phyloP scores from a whole-genome alignment of 2,888 invertebrate genomes.

The Omphaloscelis lunosa region DNA sequence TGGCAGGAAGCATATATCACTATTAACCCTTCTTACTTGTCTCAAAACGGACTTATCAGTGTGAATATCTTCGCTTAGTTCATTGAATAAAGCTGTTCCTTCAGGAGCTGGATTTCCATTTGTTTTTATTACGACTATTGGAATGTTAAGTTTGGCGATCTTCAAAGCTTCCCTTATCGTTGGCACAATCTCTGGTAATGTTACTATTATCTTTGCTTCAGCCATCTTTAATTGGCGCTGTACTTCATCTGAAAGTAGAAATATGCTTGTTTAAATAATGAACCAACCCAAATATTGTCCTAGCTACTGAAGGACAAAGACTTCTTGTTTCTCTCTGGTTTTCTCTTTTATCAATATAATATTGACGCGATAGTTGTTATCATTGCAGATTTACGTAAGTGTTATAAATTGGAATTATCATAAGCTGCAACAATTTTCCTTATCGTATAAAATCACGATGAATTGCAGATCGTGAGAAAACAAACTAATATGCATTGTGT shows the following conservation, averaged over 20 bases:
- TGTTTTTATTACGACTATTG: constrained; percentile 89
- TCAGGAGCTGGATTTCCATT: constrained; percentile 81
- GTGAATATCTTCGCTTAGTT: constrained; percentile 90
- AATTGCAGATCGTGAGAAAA: constrained; percentile 3
- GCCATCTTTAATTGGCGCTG: constrained; percentile 92
- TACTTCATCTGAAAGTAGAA: constrained; percentile 92
- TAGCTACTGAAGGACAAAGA: fast-evolving
- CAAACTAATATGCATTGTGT: background rate
- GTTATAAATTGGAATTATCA: background rate
- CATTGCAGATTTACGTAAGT: constrained; percentile 6
- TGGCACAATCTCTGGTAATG: constrained; percentile 88
- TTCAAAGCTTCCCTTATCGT: constrained; percentile 88
- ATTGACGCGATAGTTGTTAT: background rate
- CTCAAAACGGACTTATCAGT: constrained; percentile 90
- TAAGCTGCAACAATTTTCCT: background rate
- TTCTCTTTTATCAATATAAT: background rate
- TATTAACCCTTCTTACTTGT: constrained; percentile 82
- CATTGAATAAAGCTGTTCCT: constrained; percentile 91
- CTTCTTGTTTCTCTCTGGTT: background rate
- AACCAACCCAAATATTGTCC: too few relatives aligned
- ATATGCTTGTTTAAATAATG: background rate
- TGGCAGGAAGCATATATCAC: constrained; percentile 93
- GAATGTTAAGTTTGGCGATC: constrained; percentile 87
- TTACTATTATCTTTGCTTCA: constrained; percentile 92
- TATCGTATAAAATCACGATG: background rate